Conservation (phyloP, 2,888 invertebrate species). For the Ctenicera cuprea region DNA sequence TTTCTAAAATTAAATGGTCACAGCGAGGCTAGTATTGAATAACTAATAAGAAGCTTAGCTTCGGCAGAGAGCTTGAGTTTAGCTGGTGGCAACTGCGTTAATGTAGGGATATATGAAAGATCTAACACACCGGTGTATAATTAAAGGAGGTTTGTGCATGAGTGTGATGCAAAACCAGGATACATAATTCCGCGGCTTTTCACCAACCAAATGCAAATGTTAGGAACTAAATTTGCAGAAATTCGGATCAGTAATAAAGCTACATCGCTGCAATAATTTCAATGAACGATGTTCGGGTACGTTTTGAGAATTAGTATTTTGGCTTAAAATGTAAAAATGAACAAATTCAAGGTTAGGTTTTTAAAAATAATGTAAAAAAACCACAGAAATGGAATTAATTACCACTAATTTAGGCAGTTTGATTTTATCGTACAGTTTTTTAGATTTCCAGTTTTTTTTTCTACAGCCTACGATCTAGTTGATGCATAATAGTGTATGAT, state of each 20-base stretch:
- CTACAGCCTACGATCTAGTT: too few relatives aligned
- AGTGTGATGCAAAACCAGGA: conserved; percentile 23
- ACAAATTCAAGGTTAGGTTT: too few relatives aligned
- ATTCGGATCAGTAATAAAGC: background rate
- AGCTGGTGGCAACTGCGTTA: background rate
- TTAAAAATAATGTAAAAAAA: too few relatives aligned
- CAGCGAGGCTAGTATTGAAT: conserved; percentile 6
- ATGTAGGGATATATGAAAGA: conserved; percentile 15
- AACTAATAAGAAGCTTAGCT: conserved; percentile 2
- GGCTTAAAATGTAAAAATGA: too few relatives aligned
- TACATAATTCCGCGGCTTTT: conserved; percentile 24
- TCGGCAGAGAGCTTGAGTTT: conserved; percentile 2
- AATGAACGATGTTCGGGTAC: too few relatives aligned
- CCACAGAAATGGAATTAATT: too few relatives aligned
- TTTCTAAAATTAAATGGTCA: conserved; percentile 9
- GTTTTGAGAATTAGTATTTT: too few relatives aligned
- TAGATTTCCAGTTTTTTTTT: too few relatives aligned
- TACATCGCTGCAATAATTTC: background rate
- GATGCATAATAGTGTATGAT: too few relatives aligned
- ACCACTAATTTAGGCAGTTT: too few relatives aligned
- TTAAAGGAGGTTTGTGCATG: conserved; percentile 10
- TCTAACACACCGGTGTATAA: conserved; percentile 15
- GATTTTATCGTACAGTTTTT: too few relatives aligned
- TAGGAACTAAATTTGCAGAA: background rate
- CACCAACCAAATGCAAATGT: conserved; percentile 20